Evolutionary conservation across 23 tunicate genomes (phyloP), one percentile per base, ranked within the genome.

Genomic region (Ascidia mentula): DNA sequence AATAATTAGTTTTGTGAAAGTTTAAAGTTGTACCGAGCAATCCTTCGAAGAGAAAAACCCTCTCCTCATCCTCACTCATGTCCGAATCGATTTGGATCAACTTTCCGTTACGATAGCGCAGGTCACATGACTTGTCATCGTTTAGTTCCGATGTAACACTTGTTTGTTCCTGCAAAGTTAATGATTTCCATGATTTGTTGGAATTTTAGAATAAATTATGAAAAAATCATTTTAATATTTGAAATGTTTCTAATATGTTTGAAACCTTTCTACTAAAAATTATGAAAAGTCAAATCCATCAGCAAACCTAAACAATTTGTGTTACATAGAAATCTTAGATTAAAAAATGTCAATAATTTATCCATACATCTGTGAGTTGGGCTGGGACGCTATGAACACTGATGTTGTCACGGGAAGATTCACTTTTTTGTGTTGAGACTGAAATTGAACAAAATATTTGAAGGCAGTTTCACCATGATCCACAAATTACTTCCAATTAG

Each of bases 11-110:
- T n/a, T n/a, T n/a, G n/a, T n/a, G n/a, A n/a, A n/a, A n/a, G n/a
- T n/a, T n/a, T n/a, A n/a, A n/a, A n/a, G n/a, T n/a, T n/a, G n/a
- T 75, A 93, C 98, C 98, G 0, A 93, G 89, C 31, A 95, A 39
- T n/a, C 98, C 90, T 87, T 96, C 89, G 75, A 45, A 86, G 6
- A 96, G 88, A 40, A 94, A 96, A 39, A 96, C 89, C 77, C 99
- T 76, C 72, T 91, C 85, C 71, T 96, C 99, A 45, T 96, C 92
- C n/a, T 96, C 97, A 0, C 81, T 93, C 40, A 91, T 60, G 37
- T 91, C 96, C 0, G 97, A 91, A 34, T 96, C 97, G 40, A 96
- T 89, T 0, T 85, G 81, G 28, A 96, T 73, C 77, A 90, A 73
- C 77, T 84, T 91, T 31, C 97, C 94, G 65, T 81, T 93, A 28